These are phyloP conservation scores for Tetragnatha versicolor DNA, from an alignment of 1,140 invertebrate genomes.

Conservation along the genomic window DNA sequence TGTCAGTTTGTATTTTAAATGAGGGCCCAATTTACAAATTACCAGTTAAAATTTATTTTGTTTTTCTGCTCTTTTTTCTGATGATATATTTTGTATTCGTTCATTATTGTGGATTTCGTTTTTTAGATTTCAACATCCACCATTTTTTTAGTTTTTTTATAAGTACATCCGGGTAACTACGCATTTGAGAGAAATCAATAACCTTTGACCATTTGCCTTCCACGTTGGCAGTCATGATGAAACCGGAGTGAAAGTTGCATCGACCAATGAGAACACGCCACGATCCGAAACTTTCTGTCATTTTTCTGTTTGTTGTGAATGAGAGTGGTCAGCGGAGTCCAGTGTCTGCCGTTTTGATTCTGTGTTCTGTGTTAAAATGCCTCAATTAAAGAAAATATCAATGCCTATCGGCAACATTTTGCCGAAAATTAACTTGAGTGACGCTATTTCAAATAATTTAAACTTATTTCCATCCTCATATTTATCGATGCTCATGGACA, in stretches of 20 bases:
- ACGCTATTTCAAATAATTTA: not conserved
- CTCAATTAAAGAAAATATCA: slow-evolving; percentile 40
- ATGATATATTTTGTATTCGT: no score
- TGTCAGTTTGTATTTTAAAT: no score
- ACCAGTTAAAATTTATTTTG: no score
- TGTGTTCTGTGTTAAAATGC: slow-evolving; percentile 10
- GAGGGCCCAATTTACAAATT: no score
- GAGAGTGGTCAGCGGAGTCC: not conserved
- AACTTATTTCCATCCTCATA: not conserved
- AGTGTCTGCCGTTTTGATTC: not conserved
- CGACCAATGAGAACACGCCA: slow-evolving; percentile 39
- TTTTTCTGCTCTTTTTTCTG: no score
- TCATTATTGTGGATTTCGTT: no score
- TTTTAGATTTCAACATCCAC: no score
- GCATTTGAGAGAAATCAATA: no score
- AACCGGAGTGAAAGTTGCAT: not conserved
- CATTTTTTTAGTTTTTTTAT: no score
- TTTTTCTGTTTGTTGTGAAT: slow-evolving; percentile 13
- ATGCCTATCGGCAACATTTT: slow-evolving; percentile 1
- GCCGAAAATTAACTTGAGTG: slow-evolving; percentile 23
- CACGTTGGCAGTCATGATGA: slow-evolving; percentile 37
- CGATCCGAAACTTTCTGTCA: not conserved
- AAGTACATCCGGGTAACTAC: no score
- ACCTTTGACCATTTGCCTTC: no score
- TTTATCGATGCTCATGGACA: slow-evolving; percentile 15